Evolutionary conservation across 2,888 invertebrate genomes (phyloP), one percentile per base, ranked within the genome.

Genomic region (Pristionchus maxplancki): DNA sequence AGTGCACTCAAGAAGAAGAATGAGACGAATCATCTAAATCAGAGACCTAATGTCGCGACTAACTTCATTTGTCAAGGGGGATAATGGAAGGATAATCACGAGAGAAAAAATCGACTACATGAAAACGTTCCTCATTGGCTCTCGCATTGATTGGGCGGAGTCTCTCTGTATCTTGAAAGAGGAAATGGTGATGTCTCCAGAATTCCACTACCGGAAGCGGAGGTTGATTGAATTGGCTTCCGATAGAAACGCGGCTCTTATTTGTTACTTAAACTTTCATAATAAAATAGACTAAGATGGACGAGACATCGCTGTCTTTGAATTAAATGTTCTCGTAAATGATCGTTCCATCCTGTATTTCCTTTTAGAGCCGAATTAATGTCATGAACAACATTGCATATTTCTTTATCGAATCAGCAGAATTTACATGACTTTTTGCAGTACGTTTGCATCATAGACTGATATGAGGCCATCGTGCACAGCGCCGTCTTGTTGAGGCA

Each of bases 401-500:
- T 58, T 58, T n/a, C 58, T 58, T 58, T 58, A 74, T 78, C 78
- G 11, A 17, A n/a, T 78, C 44, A 78, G 53, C 82, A 83, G 50
- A 83, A 53, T 50, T 64, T 85, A 44, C 85, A 85, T 11, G 85
- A 64, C 31, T 64, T 62, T 44, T 64, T 37, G 85, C 85, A 85
- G 48, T 85, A 85, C 44, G 62, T 62, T 50, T 62, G 62, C 85
- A 85, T 85, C 85, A 85, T 85, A 6, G 85, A 64, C 40, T 62
- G 31, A 64, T 85, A 85, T 13, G 62, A 11, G 11, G 62, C 62
- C 62, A 64, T 62, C 28, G 85, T 40, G 31, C 85, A 85, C 24
- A 85, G n/a, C 17, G 62, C 62, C 28, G 62, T 85, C 85, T 85
- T 85, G 40, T 85, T 85, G n/a, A 64, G 64, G 44, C 85, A 85